Percentiles rank a stretch among this genome's conserved stretches.
These are phyloP conservation scores for Poliocrania exsul DNA, from an alignment of 2,797 vertebrate genomes.

Conservation along the genomic window DNA sequence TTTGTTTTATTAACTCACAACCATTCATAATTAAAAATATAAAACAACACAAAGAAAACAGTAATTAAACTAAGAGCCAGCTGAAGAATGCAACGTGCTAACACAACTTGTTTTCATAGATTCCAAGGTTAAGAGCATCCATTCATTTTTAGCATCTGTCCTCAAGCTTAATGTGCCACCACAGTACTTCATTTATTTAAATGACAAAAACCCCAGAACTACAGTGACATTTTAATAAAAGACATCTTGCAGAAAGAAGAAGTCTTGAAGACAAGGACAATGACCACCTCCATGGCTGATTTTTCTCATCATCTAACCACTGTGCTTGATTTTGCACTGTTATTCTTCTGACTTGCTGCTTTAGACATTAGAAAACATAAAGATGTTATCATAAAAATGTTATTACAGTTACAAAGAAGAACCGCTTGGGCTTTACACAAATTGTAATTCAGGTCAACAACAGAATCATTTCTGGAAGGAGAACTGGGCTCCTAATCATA, in stretches of 20 bases:
- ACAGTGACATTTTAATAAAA: background rate
- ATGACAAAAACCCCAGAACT: background rate
- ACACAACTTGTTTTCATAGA: background rate
- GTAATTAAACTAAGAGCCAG: background rate
- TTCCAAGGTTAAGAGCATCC: background rate
- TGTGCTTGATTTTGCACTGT: background rate
- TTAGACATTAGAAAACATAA: background rate
- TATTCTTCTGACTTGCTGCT: background rate
- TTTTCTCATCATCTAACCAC: background rate
- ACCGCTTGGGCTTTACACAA: background rate
- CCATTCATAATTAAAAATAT: background rate
- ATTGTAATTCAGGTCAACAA: background rate
- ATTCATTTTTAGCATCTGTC: background rate
- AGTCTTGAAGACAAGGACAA: background rate
- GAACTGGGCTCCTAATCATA: background rate
- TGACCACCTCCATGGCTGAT: background rate
- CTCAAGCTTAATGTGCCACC: background rate
- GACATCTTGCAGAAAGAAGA: background rate
- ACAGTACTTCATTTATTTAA: background rate
- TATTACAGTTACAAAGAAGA: background rate
- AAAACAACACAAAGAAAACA: background rate
- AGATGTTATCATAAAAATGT: background rate
- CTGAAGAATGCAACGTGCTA: background rate
- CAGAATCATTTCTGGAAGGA: background rate
- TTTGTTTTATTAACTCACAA: background rate